Evolutionary conservation across 2,113 vertebrate genomes (phyloP), one percentile per base, ranked within the genome.

Genomic region (Onychorhynchus coronatus): DNA sequence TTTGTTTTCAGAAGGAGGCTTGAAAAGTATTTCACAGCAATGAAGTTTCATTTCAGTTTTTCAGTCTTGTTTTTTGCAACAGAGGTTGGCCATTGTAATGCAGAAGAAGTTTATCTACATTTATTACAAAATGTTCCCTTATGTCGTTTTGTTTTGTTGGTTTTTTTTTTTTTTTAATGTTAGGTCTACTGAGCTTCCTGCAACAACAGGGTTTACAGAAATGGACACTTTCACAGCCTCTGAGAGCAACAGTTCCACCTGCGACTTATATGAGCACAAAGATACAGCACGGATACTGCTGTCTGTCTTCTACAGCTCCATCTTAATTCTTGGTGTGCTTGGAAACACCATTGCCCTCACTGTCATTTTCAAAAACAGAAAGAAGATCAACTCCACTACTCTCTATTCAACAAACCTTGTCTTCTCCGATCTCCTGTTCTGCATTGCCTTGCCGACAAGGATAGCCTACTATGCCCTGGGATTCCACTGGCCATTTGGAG

Each of bases 371-470:
- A 98, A 99, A 89, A 99, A 99, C 95, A 91, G 98, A 62, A 99
- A 99, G 95, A 99, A 99, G 97, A 99, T 99, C 7, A 99, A 99
- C 97, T 99, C 99, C 58, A 99, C 99, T 31, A 99, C 99, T 8
- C 97, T 99, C 42, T 99, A 99, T 44, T 99, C 99, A 22, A 99
- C 99, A 73, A 99, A 99, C 37, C 96, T 99, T 7, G 99, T 99
- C 68, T 88, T 99, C n/a, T 99, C 99, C 0, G 99, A 99, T 49
- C 99, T 99, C 93, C 98, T 99, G 49, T 99, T 99, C 93, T 98
- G 99, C 7, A 96, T 99, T 0, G 98, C 98, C 25, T 91, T 99
- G 88, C 99, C 99, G 3, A 85, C 99, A 4, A 97, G 99, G 97
- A 98, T 99, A 62, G 59, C 96, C 46, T 99, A 99, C 97, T 99